Percentiles rank a stretch among this genome's conserved stretches.
Conservation (phyloP, 35 echinoderm and acorn worm species). For the Patiria miniata region DNA sequence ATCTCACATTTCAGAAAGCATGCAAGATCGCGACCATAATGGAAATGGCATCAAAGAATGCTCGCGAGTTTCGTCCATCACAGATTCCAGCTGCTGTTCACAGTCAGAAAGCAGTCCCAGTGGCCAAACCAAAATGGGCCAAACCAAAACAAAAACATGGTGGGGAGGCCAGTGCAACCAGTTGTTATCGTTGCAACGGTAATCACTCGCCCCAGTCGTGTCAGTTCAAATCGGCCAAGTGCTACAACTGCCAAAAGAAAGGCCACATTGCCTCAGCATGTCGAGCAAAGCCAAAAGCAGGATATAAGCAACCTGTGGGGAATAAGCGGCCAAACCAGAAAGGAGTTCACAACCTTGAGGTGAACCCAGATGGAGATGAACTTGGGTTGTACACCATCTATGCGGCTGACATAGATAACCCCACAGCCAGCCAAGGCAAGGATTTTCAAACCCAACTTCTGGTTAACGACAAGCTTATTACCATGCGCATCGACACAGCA, state of each 20-base stretch:
- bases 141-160: not conserved
- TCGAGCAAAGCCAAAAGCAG: not conserved
- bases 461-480: slow-evolving; percentile 25
- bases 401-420: not conserved
- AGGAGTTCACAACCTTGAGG: slow-evolving; percentile 43
- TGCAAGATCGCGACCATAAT: slow-evolving; percentile 19
- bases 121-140: not conserved
- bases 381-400: too few relatives aligned
- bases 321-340: not conserved
- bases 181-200: slow-evolving; percentile 42
- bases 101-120: not conserved
- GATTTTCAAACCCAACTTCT: slow-evolving; percentile 26
- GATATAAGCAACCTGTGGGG: not conserved
- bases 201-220: too few relatives aligned
- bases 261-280: slow-evolving; percentile 27
- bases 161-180: not conserved
- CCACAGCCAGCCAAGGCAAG: not conserved
- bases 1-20: slow-evolving; percentile 39
- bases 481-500: slow-evolving; percentile 53
- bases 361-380: too few relatives aligned
- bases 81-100: not conserved
- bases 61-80: slow-evolving; percentile 23
- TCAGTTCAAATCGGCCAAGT: slow-evolving; percentile 26
- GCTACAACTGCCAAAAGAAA: slow-evolving; percentile 42
- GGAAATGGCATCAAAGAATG: too few relatives aligned